Evolutionary conservation across 2,888 invertebrate species (phyloP), one percentile per base, ranked within the genome.

Genomic region (Tachina grossa): DNA sequence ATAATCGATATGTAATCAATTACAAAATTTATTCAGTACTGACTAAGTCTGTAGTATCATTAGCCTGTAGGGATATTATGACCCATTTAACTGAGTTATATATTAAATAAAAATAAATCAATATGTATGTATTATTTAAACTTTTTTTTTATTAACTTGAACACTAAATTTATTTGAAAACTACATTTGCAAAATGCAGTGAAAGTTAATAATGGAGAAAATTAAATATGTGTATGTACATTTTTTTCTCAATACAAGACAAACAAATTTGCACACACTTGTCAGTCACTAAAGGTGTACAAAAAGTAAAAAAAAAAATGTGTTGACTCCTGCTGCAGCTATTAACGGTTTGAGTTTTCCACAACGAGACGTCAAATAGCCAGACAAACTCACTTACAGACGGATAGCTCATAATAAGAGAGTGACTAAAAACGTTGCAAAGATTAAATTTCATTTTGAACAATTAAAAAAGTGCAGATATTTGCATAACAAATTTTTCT

Each of bases 191-290:
- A 76, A 65, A 65, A 45, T 68, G 45, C 65, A 83, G 77, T 77
- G 83, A 83, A 83, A 83, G 83, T 83, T 83, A 53, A 83, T 77
- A 72, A 53, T 59, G 51, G 77, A 41, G 77, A 77, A 77, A 82
- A 72, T 77, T 66, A 71, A 57, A 76, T 68, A 53, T 47, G 55
- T 14, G 53, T 1, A 31, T 31, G 31, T 31, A 31, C 0, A 31
- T 71, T 59, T 59, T 69, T 71, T 14, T 51, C 51, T 49, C 22
- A 66, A 55, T 45, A 59, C 57, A 66, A 71, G 45, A 59, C 47
- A 65, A 83, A 65, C 49, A 49, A 82, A 76, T 69, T 76, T 82
- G 61, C 71, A 83, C 77, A 77, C 57, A 83, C 82, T 77, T 76
- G 82, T 59, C 65, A 72, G 75, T 69, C 43, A 75, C 59, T 53